Evolutionary conservation across 1,140 invertebrate species (phyloP), one percentile per base, ranked within the genome.

Genomic region (Batillaria attramentaria): DNA sequence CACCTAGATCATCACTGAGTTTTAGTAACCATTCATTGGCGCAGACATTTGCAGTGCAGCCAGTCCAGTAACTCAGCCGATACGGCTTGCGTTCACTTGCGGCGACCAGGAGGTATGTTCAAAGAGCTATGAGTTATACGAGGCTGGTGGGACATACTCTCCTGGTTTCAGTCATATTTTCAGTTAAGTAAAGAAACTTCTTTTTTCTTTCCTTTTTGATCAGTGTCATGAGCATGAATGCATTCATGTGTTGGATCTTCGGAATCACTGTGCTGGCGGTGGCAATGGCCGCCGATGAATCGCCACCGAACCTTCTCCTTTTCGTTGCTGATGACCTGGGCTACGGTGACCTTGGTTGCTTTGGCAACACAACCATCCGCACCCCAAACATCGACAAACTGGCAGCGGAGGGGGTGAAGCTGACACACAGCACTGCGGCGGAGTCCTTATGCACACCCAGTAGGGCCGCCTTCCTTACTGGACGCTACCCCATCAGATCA

Each of bases 281-380:
- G 24, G 69, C 20, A n/a, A 24, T 20, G 35, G 3, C n/a, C 20
- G 37, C 5, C 41, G 46, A 16, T 33, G 46, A 33, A 57, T 28
- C n/a, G 37, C 28, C 35, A 46, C 90, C 91, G 10, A 92, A 92
- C 83, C 84, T 92, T 39, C 33, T 92, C 35, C 77, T 92, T 1
- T 78, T 92, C 54, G 50, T 91, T n/a, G 91, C 88, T 16, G 91
- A 92, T 79, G 91, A 92, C 81, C 84, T 92, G 54, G 91, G 91
- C 18, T 86, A 84, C 77, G 91, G 90, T 16, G 91, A 92, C 78
- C 18, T 92, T 3, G 87, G 90, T 62, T 86, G 88, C 62, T 91
- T 87, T 78, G 91, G 91, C 20, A 91, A 91, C 84, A 76, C 79
- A 16, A 85, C 88, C 5, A 79, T 91, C 3, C 76, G 74, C n/a